These are phyloP conservation scores for Conus betulinus DNA, from an alignment of 1,140 invertebrate species.

Conservation along the genomic window DNA sequence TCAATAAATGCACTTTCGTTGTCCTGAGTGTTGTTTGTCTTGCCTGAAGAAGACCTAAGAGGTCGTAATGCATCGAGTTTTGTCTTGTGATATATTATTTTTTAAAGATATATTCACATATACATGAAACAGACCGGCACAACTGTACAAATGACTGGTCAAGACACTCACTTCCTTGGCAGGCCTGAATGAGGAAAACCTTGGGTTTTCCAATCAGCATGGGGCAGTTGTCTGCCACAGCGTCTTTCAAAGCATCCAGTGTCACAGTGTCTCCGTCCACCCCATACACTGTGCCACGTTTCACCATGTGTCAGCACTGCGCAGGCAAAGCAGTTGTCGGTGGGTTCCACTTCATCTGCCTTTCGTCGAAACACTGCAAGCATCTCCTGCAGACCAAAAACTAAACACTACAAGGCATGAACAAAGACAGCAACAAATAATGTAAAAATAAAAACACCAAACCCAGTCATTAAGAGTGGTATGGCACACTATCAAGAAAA, in stretches of 20 bases:
- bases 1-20: too few species aligned
- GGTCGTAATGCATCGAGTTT: too few species aligned
- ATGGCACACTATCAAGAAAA: too few species aligned
- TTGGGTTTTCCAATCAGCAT: slow-evolving; percentile 71
- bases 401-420: not conserved
- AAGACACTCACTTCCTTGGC: slow-evolving; percentile 66
- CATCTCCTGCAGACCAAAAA: slow-evolving; percentile 27
- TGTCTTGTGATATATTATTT: too few species aligned
- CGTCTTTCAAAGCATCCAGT: slow-evolving; percentile 62
- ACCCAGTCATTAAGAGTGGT: too few species aligned
- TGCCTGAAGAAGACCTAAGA: too few species aligned
- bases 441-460: too few species aligned
- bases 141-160: too few species aligned
- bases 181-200: slow-evolving; percentile 75
- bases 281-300: slow-evolving; percentile 61
- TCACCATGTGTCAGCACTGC: slow-evolving; percentile 70
- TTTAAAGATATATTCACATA: too few species aligned
- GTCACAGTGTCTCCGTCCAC: slow-evolving; percentile 55
- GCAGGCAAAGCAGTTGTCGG: slow-evolving; percentile 62
- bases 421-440: not conserved
- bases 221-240: slow-evolving; percentile 57
- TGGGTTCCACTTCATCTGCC: slow-evolving; percentile 30
- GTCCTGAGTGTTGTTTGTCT: too few species aligned
- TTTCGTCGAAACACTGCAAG: not conserved
- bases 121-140: too few species aligned